phyloP scores from a whole-genome alignment of 2,797 vertebrate species.

The Xiphophorus birchmanni region DNA sequence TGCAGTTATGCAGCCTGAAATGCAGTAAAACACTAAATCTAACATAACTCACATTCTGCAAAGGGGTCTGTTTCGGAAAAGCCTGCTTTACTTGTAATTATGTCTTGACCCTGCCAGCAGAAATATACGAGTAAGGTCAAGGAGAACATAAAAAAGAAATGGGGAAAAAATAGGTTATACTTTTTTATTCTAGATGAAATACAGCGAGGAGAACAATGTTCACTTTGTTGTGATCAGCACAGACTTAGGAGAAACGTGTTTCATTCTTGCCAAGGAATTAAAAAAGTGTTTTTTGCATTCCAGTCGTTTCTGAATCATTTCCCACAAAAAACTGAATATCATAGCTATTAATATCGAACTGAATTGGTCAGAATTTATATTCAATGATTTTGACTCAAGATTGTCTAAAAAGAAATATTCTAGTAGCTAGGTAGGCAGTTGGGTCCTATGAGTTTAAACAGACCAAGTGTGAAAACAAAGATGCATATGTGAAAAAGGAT shows the following conservation, averaged over 20 bases:
- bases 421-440: not conserved
- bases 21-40: conserved; percentile 68
- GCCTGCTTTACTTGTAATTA: conserved; percentile 64
- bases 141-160: conserved; percentile 23
- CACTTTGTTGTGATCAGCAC: conserved; percentile 21
- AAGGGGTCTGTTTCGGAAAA: conserved; percentile 54
- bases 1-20: conserved; percentile 63
- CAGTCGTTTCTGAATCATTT: not conserved
- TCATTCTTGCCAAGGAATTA: conserved; percentile 4
- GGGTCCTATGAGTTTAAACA: not conserved
- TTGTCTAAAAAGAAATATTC: not conserved
- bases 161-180: not conserved
- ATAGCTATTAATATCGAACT: not conserved
- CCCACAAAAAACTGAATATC: not conserved
- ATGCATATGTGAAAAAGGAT: not conserved
- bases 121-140: conserved; percentile 43
- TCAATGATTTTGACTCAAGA: not conserved
- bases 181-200: conserved; percentile 1
- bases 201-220: conserved; percentile 20
- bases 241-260: conserved; percentile 8
- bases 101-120: conserved; percentile 55
- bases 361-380: not conserved
- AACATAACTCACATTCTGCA: conserved; percentile 61
- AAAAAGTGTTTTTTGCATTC: not conserved
- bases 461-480: not conserved